phyloP scores from a whole-genome alignment of 2,888 invertebrate genomes.

The Horisme vitalbata region DNA sequence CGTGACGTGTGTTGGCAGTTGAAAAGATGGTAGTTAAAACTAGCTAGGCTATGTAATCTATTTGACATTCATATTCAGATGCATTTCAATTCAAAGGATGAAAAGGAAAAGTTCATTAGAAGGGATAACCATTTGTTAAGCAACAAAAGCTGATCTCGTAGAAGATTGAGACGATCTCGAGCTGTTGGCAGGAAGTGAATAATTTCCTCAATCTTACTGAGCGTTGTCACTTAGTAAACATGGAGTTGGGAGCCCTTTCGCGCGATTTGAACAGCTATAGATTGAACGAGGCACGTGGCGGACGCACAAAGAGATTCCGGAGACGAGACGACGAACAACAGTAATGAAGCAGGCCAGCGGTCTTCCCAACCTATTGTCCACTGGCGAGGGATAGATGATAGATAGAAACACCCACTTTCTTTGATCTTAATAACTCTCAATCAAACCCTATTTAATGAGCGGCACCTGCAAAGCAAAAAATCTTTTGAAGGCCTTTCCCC shows the following conservation, averaged over 20 bases:
- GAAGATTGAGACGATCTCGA: slow-evolving; percentile 30
- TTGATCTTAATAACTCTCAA: slow-evolving; percentile 54
- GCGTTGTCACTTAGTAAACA: slow-evolving; percentile 39
- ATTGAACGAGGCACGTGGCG: slow-evolving; percentile 55
- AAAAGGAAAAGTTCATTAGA: slow-evolving; percentile 6
- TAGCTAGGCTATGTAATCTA: not conserved
- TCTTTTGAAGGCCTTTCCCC: slow-evolving; percentile 21
- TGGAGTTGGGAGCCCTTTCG: slow-evolving; percentile 42
- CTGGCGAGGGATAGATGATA: slow-evolving; percentile 44
- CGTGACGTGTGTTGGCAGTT: slow-evolving; percentile 11
- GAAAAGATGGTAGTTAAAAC: slow-evolving; percentile 16
- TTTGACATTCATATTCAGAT: not conserved
- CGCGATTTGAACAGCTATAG: slow-evolving; percentile 52
- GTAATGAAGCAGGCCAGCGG: slow-evolving; percentile 60
- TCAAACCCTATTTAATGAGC: slow-evolving; percentile 47
- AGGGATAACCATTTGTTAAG: slow-evolving; percentile 23
- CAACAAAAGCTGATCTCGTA: slow-evolving; percentile 26
- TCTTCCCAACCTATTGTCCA: slow-evolving; percentile 50
- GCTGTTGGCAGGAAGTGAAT: slow-evolving; percentile 34
- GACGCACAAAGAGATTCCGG: slow-evolving; percentile 61
- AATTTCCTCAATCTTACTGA: slow-evolving; percentile 33
- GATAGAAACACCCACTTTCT: no score
- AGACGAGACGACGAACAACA: slow-evolving; percentile 51
- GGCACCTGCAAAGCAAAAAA: slow-evolving; percentile 28
- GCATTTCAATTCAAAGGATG: slow-evolving; percentile 1